Percentiles rank a stretch among this genome's conserved stretches.
These are phyloP conservation scores for Epistrophe eligans DNA, from an alignment of 2,888 invertebrate species.

Conservation along the genomic window DNA sequence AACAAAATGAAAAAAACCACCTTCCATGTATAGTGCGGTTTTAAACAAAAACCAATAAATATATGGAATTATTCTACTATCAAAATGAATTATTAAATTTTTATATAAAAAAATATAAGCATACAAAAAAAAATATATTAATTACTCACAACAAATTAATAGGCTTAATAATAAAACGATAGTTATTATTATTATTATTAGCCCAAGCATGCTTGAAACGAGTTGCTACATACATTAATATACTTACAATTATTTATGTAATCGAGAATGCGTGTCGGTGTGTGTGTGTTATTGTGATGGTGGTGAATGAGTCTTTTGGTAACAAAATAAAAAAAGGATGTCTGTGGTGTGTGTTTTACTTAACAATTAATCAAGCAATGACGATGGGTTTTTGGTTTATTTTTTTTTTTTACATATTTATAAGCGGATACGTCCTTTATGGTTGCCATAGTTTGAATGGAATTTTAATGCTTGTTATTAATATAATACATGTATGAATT, in stretches of 20 bases:
- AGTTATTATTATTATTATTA: conserved; percentile 68
- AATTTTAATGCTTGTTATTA: conserved; percentile 63
- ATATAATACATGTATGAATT: conserved; percentile 40
- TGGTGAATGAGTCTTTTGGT: background rate
- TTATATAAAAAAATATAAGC: conserved; percentile 45
- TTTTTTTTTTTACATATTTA: conserved; percentile 5
- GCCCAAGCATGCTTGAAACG: conserved; percentile 43
- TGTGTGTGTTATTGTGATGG: background rate
- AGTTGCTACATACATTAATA: conserved; percentile 30
- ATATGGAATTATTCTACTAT: conserved; percentile 13
- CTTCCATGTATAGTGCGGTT: background rate
- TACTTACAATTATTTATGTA: background rate
- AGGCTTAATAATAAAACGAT: conserved; percentile 75
- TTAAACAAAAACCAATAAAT: conserved; percentile 27
- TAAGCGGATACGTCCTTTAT: background rate
- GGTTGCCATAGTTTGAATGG: conserved; percentile 49
- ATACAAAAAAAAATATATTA: conserved; percentile 52
- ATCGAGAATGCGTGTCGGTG: background rate
- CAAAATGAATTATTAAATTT: conserved; percentile 40
- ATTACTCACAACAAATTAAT: conserved; percentile 75
- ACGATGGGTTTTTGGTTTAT: conserved; percentile 50
- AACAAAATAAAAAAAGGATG: conserved; percentile 3
- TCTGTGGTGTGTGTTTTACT: conserved; percentile 17
- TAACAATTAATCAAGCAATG: conserved; percentile 64
- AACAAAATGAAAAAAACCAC: conserved; percentile 16